phyloP scores from a whole-genome alignment of 2,113 vertebrate genomes.

The Porphyrio hochstetteri region DNA sequence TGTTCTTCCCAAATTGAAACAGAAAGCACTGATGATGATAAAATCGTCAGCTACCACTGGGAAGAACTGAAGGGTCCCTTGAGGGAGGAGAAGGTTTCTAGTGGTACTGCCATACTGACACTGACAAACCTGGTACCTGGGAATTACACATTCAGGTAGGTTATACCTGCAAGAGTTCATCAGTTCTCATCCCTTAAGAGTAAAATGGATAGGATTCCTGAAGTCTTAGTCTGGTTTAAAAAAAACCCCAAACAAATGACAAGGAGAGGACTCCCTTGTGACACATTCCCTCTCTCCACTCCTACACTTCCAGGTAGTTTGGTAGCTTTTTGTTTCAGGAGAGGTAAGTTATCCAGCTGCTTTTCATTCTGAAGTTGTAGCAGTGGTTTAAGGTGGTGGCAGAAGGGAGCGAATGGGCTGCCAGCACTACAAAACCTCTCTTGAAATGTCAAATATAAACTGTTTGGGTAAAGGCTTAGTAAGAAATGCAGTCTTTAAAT shows the following conservation, averaged over 20 bases:
- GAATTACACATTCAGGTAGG: constrained; percentile 96
- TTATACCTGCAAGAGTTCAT: neutral
- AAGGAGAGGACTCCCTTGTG: neutral
- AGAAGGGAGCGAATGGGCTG: neutral
- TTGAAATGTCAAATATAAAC: constrained; percentile 14
- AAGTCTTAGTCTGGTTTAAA: neutral
- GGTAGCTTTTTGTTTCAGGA: neutral
- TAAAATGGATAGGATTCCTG: neutral
- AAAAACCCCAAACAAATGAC: neutral
- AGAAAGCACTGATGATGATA: constrained; percentile 97
- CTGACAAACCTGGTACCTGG: constrained; percentile 92
- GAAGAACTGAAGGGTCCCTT: constrained; percentile 95
- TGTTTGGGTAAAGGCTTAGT: constrained; percentile 3
- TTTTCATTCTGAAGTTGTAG: neutral
- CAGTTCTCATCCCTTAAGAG: neutral
- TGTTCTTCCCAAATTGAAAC: neutral
- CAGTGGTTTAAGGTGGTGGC: neutral
- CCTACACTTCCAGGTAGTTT: neutral
- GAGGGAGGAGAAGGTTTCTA: constrained; percentile 92
- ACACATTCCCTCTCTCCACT: neutral
- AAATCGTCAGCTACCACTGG: constrained; percentile 92
- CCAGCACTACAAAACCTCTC: neutral
- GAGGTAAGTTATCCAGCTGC: neutral
- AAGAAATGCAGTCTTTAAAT: neutral
- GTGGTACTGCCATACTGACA: constrained; percentile 84